Evolutionary conservation across 2,888 invertebrate species (phyloP), one percentile per base, ranked within the genome.

Genomic region (Heteropelma amictum): DNA sequence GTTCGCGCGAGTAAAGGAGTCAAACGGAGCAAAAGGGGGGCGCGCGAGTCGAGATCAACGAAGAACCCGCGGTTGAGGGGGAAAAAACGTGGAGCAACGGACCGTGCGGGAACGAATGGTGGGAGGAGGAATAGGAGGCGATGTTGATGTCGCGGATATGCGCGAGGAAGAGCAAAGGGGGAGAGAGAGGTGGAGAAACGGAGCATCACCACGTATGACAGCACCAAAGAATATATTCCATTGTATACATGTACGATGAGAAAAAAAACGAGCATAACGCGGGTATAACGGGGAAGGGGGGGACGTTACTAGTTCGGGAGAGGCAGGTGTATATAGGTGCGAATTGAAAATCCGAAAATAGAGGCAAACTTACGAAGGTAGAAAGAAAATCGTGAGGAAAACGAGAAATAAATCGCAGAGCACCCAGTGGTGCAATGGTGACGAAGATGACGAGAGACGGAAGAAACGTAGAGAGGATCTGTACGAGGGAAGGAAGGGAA

Each of bases 81-180:
- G 72, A 65, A 72, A n/a, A 69, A 68, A 53, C 67, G 71, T 76
- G 74, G 70, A 73, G 72, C 77, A 76, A 47, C 47, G 58, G 65
- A 67, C 26, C 68, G 53, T 40, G 71, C 56, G 26, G 68, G 63
- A 72, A 77, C 73, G 79, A 71, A n/a, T 63, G 49, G 63, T 63
- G 68, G 72, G 53, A 53, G 67, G 60, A 42, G 72, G 65, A 14
- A 17, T 86, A 90, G 91, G 90, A 90, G 91, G 65, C 33, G 64
- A 70, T 28, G 73, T 23, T 23, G 45, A 60, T 26, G 64, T 63
- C 58, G 64, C 51, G 74, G 33, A 49, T 38, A 30, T 14, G 51
- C 21, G 26, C 42, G 30, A 47, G 35, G 10, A 63, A 58, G 58
- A 28, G 45, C 61, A 35, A 30, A n/a, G 26, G 26, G 17, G 30